Conservation (phyloP, 1,140 invertebrate genomes). For the Helicoverpa zea region DNA sequence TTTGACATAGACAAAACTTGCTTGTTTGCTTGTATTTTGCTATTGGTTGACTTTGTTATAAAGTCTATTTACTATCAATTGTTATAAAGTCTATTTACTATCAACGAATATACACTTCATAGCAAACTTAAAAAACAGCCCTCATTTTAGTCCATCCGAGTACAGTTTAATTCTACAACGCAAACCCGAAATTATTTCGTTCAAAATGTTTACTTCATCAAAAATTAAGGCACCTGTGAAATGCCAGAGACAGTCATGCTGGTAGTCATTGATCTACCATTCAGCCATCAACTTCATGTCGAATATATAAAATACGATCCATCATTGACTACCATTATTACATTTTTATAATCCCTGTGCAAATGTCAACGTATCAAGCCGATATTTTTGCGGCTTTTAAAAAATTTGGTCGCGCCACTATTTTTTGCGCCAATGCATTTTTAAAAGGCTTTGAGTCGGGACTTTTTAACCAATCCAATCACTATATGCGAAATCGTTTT, state of each 20-base stretch:
- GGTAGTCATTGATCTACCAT: background rate
- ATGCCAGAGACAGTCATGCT: background rate
- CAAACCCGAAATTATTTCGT: too few relatives aligned
- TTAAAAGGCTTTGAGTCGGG: constrained; percentile 40
- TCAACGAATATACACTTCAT: too few relatives aligned
- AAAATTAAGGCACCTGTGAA: too few relatives aligned
- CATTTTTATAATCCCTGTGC: constrained; percentile 30
- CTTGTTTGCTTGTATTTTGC: too few relatives aligned
- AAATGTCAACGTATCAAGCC: constrained; percentile 16
- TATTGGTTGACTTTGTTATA: too few relatives aligned
- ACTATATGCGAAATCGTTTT: constrained; percentile 31
- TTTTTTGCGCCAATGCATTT: constrained; percentile 47
- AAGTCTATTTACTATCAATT: too few relatives aligned
- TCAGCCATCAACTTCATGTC: background rate
- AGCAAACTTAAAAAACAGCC: too few relatives aligned
- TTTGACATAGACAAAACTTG: too few relatives aligned
- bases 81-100: too few relatives aligned
- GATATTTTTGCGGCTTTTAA: constrained; percentile 42
- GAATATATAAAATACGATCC: constrained; percentile 22
- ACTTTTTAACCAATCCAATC: constrained; percentile 47
- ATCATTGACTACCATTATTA: constrained; percentile 24
- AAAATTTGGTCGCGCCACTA: constrained; percentile 39
- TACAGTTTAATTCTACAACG: too few relatives aligned
- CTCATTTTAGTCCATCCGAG: too few relatives aligned
- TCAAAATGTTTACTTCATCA: too few relatives aligned